Percentiles rank a stretch among this genome's conserved stretches.
Evolutionary conservation across 2,113 vertebrate species (phyloP).

Genomic region (Dicaeum eximium): DNA sequence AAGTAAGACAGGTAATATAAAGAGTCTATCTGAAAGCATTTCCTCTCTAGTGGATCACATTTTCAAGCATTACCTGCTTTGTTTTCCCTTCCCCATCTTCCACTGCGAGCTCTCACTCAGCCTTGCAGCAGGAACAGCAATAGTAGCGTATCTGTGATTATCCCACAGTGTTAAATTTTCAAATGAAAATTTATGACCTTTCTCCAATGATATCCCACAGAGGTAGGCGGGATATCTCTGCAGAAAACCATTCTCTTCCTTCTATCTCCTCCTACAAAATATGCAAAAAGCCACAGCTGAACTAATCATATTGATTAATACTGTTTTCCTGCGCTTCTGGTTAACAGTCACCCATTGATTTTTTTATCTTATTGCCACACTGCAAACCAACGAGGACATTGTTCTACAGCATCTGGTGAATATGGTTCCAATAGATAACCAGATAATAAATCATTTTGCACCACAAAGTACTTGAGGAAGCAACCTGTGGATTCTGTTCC

Average conservation of each 20-base stretch:
- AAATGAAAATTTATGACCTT: not conserved
- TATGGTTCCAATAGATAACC: not conserved
- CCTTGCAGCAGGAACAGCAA: not conserved
- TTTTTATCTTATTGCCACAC: not conserved
- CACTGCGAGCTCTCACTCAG: not conserved
- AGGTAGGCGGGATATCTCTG: not conserved
- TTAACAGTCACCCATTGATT: not conserved
- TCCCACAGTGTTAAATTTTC: not conserved
- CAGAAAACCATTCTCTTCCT: not conserved
- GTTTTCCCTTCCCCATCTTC: not conserved
- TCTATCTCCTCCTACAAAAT: not conserved
- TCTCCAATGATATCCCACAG: not conserved
- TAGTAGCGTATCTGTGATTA: not conserved
- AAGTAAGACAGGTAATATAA: not conserved
- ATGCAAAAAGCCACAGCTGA: not conserved
- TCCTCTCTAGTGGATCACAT: not conserved
- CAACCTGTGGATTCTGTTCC: not conserved
- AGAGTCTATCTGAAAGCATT: not conserved
- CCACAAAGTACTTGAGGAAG: not conserved
- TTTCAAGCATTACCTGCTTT: not conserved
- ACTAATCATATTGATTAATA: not conserved
- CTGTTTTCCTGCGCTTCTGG: not conserved
- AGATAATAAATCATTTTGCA: not conserved
- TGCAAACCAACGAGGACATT: not conserved
- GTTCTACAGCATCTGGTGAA: not conserved